Percentiles rank a stretch among this genome's conserved stretches.
Evolutionary conservation across 2,113 vertebrate genomes (phyloP).

Genomic region (Glaucidium brasilianum): DNA sequence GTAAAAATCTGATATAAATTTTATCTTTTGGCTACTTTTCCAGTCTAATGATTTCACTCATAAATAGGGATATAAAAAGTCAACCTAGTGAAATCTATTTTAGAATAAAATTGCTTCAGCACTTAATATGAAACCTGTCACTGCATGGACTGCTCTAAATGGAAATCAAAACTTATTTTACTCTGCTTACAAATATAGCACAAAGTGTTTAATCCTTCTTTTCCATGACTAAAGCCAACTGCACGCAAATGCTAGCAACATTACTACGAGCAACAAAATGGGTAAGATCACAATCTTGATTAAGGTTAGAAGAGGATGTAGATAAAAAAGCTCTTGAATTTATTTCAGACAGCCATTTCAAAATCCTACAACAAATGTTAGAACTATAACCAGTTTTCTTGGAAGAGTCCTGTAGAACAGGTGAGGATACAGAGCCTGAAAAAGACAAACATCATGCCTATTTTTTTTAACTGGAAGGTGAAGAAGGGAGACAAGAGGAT

Average conservation of each 20-base stretch:
- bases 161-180: constrained; percentile 28
- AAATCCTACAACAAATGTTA: background rate
- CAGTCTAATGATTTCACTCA: background rate
- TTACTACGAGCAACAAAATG: background rate
- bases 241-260: background rate
- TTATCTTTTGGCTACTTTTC: background rate
- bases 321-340: background rate
- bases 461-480: background rate
- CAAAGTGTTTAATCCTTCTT: constrained; percentile 48
- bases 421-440: background rate
- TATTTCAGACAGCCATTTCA: background rate
- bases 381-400: background rate
- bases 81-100: background rate
- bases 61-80: background rate
- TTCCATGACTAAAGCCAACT: constrained; percentile 43
- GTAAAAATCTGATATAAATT: background rate
- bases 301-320: background rate
- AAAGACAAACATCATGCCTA: background rate
- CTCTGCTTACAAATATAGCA: constrained; percentile 55
- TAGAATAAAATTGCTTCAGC: background rate
- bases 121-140: background rate
- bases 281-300: background rate
- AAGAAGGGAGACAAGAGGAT: background rate
- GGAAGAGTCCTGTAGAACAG: background rate
- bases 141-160: background rate